Base-by-base conservation (phyloP, 2,113 vertebrate genomes). In the Calidris pugnax region DNA sequence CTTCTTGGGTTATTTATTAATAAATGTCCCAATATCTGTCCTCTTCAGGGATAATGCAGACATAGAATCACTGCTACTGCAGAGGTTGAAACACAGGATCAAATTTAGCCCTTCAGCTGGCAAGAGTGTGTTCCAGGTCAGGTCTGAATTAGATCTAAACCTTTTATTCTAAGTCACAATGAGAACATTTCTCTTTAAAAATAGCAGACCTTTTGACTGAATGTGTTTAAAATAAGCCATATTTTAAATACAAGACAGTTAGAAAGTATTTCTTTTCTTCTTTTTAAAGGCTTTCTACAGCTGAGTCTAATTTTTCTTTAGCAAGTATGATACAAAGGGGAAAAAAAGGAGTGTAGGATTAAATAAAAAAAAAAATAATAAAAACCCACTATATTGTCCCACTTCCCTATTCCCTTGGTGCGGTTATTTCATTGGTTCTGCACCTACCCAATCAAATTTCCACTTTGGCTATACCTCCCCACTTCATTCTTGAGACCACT, bases 401-500 rank as follows among this genome's bases (percentile, higher is more conserved):
- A 24, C 18, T 33, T 85, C 76, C 14, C 7, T 66, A 24, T 24
- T 30, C 15, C 27, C 12, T 23, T 4, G 1, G 2, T 51, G 26
- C 13, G 51, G n/a, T 51, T 55, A 66, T 69, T 86, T 71, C 4
- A 37, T 17, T 48, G 69, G 22, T 62, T 78, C 28, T 91, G 30
- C 15, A 75, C 35, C 30, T 53, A 50, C 7, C 1, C 10, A 48
- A 8, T 43, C 20, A 14, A 18, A 7, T 45, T 77, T 63, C 17
- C 13, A 30, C 19, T 89, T 91, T 43, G 59, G 9, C 13, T 2
- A 1, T 37, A 55, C 5, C 3, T 72, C 8, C 15, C 16, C 28
- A 67, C 27, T 32, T 80, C 28, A 13, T 4, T 66, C 33, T 22
- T 41, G n/a, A 78, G 11, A 48, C 5, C 0, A 0, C 4, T 62